Evolutionary conservation across 2,113 vertebrate genomes (phyloP).

Genomic region (Tauraco erythrolophus): DNA sequence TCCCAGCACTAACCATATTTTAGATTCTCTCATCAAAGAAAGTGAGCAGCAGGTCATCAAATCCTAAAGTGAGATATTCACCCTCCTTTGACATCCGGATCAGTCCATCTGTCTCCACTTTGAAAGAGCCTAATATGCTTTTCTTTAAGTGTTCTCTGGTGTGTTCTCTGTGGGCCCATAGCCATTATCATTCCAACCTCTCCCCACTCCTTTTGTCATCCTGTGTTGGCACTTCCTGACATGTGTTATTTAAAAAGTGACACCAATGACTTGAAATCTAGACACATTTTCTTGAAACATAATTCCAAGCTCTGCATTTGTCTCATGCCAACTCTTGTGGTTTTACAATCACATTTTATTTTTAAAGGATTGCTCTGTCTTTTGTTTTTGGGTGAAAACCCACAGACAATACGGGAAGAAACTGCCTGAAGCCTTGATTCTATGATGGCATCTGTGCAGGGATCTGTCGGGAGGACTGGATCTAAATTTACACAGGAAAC

Average conservation of each 20-base stretch:
- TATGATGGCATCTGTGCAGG: slow-evolving; percentile 62
- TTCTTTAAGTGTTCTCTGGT: slow-evolving; percentile 68
- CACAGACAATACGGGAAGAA: slow-evolving; percentile 57
- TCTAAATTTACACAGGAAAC: slow-evolving; percentile 61
- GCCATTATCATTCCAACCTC: slow-evolving; percentile 72
- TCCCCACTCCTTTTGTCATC: slow-evolving; percentile 71
- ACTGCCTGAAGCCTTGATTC: slow-evolving; percentile 54
- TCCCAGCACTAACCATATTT: slow-evolving; percentile 53
- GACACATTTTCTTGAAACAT: slow-evolving; percentile 68
- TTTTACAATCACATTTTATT: slow-evolving; percentile 60
- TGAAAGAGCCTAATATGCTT: slow-evolving; percentile 70
- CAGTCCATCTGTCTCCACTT: slow-evolving; percentile 68
- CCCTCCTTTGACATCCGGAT: slow-evolving; percentile 69
- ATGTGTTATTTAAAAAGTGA: slow-evolving; percentile 73
- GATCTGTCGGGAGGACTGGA: slow-evolving; percentile 42
- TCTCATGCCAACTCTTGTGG: slow-evolving; percentile 51
- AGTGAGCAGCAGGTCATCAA: slow-evolving; percentile 72
- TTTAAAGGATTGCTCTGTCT: slow-evolving; percentile 66
- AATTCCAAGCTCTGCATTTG: slow-evolving; percentile 54
- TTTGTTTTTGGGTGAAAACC: slow-evolving; percentile 67
- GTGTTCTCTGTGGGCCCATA: slow-evolving; percentile 65
- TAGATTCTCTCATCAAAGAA: slow-evolving; percentile 61
- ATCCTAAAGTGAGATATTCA: slow-evolving; percentile 69
- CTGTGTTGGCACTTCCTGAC: slow-evolving; percentile 68
- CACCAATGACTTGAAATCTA: slow-evolving; percentile 69